Evolutionary conservation across 2,113 vertebrate species (phyloP), one percentile per base, ranked within the genome.

Genomic region (Tachysurus fulvidraco): DNA sequence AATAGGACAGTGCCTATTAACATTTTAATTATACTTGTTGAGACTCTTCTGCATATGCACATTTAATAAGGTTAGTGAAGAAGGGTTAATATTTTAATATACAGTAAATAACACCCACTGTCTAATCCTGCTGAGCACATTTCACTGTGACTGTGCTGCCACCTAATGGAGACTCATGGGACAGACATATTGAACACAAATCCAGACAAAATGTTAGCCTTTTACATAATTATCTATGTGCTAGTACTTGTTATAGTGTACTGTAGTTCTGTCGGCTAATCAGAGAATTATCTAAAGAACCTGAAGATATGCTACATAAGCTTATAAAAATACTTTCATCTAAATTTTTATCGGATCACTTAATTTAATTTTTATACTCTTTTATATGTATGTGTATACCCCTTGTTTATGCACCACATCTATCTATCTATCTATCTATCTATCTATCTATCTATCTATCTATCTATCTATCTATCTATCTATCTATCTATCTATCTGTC

Each of bases 141-240:
- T 14, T n/a, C 23, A 9, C 2, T n/a, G 62, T 67, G 9, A 59
- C 9, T 84, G 54, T 89, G 69, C 86, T 87, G 78, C 83, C 78
- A 78, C 69, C 81, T 71, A 28, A 83, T 85, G 88, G 88, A 85
- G 52, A 60, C 0, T 1, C 52, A 19, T 10, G 62, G 57, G 25
- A 80, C n/a, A 54, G 7, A 59, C 0, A 0, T 30, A 73, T 1
- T 60, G 14, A 16, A 44, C 83, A 65, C 5, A 0, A 78, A 28
- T 41, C 8, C 0, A 62, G 13, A 28, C 4, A 21, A 25, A 62
- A 52, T 0, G 1, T 14, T 19, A 65, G 1, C 0, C 59, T 46
- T 36, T 36, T 8, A 44, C 9, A 28, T 7, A 83, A 62, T 46
- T 62, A 57, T 79, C n/a, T 85, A 11, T 77, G 28, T 55, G 52